Conservation (phyloP, 92 coral and sea anemone species). For the Palythoa caribaeorum region DNA sequence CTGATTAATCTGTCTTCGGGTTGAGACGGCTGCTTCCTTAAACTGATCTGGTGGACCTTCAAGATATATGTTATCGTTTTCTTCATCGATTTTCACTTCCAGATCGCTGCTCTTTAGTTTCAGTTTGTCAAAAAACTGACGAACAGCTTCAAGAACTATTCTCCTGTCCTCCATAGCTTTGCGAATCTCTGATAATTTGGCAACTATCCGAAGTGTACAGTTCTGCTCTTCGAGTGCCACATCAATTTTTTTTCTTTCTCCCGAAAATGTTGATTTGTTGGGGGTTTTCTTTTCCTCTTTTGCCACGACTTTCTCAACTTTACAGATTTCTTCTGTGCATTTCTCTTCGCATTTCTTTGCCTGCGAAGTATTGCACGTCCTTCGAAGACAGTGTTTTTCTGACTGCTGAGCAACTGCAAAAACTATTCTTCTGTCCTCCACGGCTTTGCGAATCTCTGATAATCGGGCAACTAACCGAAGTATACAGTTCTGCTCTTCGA, state of each 20-base stretch:
- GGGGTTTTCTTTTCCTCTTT: constrained; percentile 65
- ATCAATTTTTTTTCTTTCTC: too few relatives aligned
- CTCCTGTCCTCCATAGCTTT: too few relatives aligned
- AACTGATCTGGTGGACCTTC: constrained; percentile 81
- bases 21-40: constrained; percentile 62
- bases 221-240: too few relatives aligned
- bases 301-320: too few relatives aligned
- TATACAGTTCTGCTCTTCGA: too few relatives aligned
- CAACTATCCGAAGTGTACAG: too few relatives aligned
- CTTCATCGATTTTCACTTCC: constrained; percentile 60
- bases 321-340: too few relatives aligned
- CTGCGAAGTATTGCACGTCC: too few relatives aligned
- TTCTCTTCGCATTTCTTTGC: too few relatives aligned
- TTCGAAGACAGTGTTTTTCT: too few relatives aligned
- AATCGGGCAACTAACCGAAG: too few relatives aligned
- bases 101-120: constrained; percentile 59
- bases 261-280: constrained; percentile 49
- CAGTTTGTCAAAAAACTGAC: constrained; percentile 65
- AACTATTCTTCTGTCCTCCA: constrained; percentile 59
- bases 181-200: constrained; percentile 42
- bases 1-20: constrained; percentile 52
- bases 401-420: constrained; percentile 73
- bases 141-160: constrained; percentile 71
- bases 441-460: constrained; percentile 58
- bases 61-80: constrained; percentile 61